These are phyloP conservation scores for Stenotaenia linearis DNA, from an alignment of 2,888 invertebrate genomes.

Conservation along the genomic window DNA sequence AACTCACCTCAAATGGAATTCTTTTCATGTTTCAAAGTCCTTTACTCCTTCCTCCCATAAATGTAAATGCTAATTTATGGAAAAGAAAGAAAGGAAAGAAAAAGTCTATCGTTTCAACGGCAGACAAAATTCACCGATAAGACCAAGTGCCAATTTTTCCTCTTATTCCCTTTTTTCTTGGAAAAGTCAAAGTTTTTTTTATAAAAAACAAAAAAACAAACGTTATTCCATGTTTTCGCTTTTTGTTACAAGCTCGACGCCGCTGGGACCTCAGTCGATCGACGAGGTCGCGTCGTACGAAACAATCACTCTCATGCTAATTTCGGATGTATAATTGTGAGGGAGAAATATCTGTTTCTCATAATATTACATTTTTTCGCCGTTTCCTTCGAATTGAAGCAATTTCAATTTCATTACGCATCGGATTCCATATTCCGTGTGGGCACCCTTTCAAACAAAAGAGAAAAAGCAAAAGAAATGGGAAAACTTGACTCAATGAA, in stretches of 20 bases:
- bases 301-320: too few species aligned
- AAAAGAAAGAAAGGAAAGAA: background rate
- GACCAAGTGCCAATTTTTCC: background rate
- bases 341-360: background rate
- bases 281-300: too few species aligned
- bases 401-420: constrained; percentile 4
- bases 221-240: too few species aligned
- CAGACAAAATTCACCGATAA: background rate
- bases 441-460: background rate
- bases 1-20: constrained; percentile 19
- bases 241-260: too few species aligned
- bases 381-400: background rate
- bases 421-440: background rate
- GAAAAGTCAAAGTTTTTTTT: background rate
- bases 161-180: background rate
- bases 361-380: background rate
- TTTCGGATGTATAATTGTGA: too few species aligned
- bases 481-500: constrained; percentile 12
- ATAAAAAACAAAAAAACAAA: background rate
- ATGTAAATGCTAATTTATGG: constrained; percentile 15
- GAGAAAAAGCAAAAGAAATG: background rate
- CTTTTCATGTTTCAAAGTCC: background rate
- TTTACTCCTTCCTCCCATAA: constrained; percentile 7
- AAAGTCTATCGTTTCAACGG: background rate
- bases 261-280: too few species aligned